Evolutionary conservation across 2,888 invertebrate species (phyloP), one percentile per base, ranked within the genome.

Genomic region (Cataglyphis rosenhaueri): DNA sequence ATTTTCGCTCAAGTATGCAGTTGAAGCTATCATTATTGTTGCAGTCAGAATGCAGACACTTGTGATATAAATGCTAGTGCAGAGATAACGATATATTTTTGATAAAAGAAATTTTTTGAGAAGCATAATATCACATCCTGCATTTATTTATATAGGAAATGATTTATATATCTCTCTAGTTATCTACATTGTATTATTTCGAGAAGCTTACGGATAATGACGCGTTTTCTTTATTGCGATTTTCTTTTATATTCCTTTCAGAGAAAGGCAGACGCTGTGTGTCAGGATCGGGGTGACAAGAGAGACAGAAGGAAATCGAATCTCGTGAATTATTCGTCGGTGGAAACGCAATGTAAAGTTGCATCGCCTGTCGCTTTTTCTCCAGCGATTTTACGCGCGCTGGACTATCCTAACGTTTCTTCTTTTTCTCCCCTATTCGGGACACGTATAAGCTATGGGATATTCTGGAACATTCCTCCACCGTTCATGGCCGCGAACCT

Each of bases 271-370:
- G n/a, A n/a, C 25, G 38, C 52, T 55, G 75, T 52, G 65, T 18
- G 74, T 62, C 62, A 55, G 15, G 35, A 38, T n/a, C 44, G n/a
- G 25, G 29, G n/a, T n/a, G 18, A 25, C 25, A 38, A 55, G 32
- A 64, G n/a, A 44, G 48, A 61, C n/a, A 35, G 81, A 82, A 57
- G 32, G 70, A 68, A 55, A 65, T 82, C 84, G 82, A 66, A 62
- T 74, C 61, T 82, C 21, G 32, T 81, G 44, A 82, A 81, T 82
- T 82, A 81, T 82, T 82, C 82, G 66, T 38, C 38, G 29, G 38
- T 29, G 44, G 61, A 81, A 66, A 81, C 48, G 38, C 59, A 35
- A 81, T 21, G 65, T 66, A 57, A 25, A 35, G 65, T 41, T 29
- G n/a, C 41, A 38, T n/a, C n/a, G 38, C 29, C 18, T 44, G 55